phyloP scores from a whole-genome alignment of 2,113 vertebrate species.

The Coptodon rendalli region DNA sequence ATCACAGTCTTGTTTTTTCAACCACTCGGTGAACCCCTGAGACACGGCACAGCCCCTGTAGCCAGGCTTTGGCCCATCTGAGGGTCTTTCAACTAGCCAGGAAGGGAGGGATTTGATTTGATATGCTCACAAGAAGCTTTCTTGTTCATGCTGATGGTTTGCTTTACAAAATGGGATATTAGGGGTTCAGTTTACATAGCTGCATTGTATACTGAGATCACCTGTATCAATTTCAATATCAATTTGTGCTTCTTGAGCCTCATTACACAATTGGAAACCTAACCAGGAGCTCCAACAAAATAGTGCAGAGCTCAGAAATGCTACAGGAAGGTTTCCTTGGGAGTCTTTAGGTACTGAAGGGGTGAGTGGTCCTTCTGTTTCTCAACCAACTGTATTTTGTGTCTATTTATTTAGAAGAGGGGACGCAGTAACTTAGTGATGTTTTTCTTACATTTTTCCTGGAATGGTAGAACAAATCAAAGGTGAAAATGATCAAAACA shows the following conservation, averaged over 20 bases:
- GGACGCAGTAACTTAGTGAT: slow-evolving; percentile 82
- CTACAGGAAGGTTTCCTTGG: slow-evolving; percentile 58
- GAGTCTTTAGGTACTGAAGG: slow-evolving; percentile 53
- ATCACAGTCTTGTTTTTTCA: slow-evolving; percentile 81
- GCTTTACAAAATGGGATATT: neutral
- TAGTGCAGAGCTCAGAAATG: slow-evolving; percentile 20
- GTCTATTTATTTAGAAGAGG: slow-evolving; percentile 81
- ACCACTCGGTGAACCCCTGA: slow-evolving; percentile 69
- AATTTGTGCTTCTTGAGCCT: slow-evolving; percentile 1
- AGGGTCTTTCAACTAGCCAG: slow-evolving; percentile 21
- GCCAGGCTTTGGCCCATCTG: slow-evolving; percentile 12
- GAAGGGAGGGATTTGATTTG: slow-evolving; percentile 19
- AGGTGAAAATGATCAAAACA: slow-evolving; percentile 70
- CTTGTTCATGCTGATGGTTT: slow-evolving; percentile 36
- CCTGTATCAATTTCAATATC: neutral
- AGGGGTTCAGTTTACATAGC: slow-evolving; percentile 3
- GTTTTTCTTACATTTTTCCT: slow-evolving; percentile 85
- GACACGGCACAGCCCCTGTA: slow-evolving; percentile 20
- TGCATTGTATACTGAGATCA: slow-evolving; percentile 3
- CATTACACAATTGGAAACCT: neutral
- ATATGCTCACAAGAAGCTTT: slow-evolving; percentile 56
- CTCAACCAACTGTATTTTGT: slow-evolving; percentile 79
- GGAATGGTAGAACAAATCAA: slow-evolving; percentile 78
- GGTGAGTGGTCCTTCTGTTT: slow-evolving; percentile 77
- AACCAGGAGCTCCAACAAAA: slow-evolving; percentile 4